Conservation (phyloP, 2,113 vertebrate genomes). For the Onychostruthus taczanowskii region DNA sequence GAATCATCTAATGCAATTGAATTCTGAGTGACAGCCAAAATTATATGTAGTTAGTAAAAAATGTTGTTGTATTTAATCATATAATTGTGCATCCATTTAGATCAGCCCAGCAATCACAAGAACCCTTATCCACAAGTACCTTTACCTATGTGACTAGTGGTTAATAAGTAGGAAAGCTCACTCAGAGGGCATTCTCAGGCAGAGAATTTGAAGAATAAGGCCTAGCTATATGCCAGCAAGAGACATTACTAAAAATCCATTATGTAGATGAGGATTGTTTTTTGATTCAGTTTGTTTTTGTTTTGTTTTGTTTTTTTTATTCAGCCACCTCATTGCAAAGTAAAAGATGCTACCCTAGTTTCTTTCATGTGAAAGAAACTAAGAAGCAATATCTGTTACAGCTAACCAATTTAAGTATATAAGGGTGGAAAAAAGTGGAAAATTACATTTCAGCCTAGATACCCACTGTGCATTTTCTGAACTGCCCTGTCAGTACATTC, state of each 20-base stretch:
- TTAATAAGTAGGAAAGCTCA: background rate
- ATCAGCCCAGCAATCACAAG: slow-evolving; percentile 34
- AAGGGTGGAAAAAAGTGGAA: fast-evolving
- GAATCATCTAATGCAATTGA: slow-evolving; percentile 52
- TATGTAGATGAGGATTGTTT: background rate
- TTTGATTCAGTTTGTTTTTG: background rate
- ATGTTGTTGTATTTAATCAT: slow-evolving; percentile 47
- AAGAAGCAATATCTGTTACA: background rate
- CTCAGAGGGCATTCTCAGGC: background rate
- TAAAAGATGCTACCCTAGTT: background rate
- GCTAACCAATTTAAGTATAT: background rate
- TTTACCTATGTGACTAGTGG: background rate
- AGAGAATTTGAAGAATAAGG: background rate
- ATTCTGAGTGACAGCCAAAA: slow-evolving; percentile 48
- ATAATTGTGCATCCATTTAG: slow-evolving; percentile 56
- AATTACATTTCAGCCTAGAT: background rate
- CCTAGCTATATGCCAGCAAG: background rate
- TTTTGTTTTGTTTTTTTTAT: background rate
- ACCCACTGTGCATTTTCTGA: background rate
- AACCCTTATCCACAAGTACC: slow-evolving; percentile 36
- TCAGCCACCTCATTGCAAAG: background rate
- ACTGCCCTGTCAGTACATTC: background rate
- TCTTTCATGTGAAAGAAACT: background rate
- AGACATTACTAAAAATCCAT: background rate
- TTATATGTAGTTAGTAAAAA: slow-evolving; percentile 52